Conservation (phyloP, 1,140 invertebrate species). For the Bombyx mori region ASM3026992v2 NC_085124.1:635001-635500, state of each 20-base stretch:
- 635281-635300: conserved; percentile 28
- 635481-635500: conserved; percentile 37
- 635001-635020: neutral
- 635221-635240: conserved; percentile 43
- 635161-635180: conserved; percentile 33
- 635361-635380: conserved; percentile 10
- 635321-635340: conserved; percentile 13
- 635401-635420: conserved; percentile 21
- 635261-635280: conserved; percentile 30
- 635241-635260: conserved; percentile 45
- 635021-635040: conserved; percentile 6
- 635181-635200: conserved; percentile 43
- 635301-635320: conserved; percentile 17
- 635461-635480: conserved; percentile 36
- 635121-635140: conserved; percentile 21
- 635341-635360: conserved; percentile 12
- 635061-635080: conserved; percentile 44
- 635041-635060: neutral
- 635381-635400: conserved; percentile 12
- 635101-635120: conserved; percentile 20
- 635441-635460: conserved; percentile 28
- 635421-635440: conserved; percentile 44
- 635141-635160: conserved; percentile 21
- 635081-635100: conserved; percentile 44
- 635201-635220: conserved; percentile 43